Percentiles rank a stretch among this genome's conserved stretches.
Conservation (phyloP, 2,113 vertebrate genomes). For the Nerophis lumbriciformis region DNA sequence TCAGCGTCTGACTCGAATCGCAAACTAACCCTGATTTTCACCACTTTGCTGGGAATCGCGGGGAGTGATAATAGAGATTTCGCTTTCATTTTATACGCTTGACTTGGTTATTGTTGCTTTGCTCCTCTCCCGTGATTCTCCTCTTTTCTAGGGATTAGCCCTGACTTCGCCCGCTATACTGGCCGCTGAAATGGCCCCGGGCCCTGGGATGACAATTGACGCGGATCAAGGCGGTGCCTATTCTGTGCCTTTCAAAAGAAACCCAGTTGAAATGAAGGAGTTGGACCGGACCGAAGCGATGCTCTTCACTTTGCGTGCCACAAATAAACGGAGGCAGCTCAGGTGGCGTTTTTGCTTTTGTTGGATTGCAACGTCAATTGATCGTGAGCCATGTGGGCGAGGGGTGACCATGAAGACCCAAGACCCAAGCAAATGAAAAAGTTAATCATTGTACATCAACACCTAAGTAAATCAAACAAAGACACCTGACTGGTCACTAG, state of each 20-base stretch:
- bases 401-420: too few relatives aligned
- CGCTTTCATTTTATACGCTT: constrained; percentile 99
- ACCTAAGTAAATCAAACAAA: too few relatives aligned
- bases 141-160: constrained; percentile 91
- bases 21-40: constrained; percentile 95
- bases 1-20: constrained; percentile 97
- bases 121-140: constrained; percentile 97
- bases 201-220: constrained; percentile 92
- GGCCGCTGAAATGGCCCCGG: constrained; percentile 95
- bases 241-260: constrained; percentile 77
- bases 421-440: too few relatives aligned
- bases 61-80: constrained; percentile 99
- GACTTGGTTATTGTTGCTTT: constrained; percentile 99
- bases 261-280: constrained; percentile 79
- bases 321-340: constrained; percentile 14
- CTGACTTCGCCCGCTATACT: constrained; percentile 95
- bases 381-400: too few relatives aligned
- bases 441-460: too few relatives aligned
- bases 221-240: constrained; percentile 90
- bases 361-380: not conserved
- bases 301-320: constrained; percentile 71
- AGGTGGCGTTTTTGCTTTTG: constrained; percentile 6
- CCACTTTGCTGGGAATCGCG: constrained; percentile 97
- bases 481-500: too few relatives aligned
- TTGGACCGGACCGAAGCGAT: constrained; percentile 63